phyloP scores from a whole-genome alignment of 2,888 invertebrate genomes.

The Tetropium fuscum region DNA sequence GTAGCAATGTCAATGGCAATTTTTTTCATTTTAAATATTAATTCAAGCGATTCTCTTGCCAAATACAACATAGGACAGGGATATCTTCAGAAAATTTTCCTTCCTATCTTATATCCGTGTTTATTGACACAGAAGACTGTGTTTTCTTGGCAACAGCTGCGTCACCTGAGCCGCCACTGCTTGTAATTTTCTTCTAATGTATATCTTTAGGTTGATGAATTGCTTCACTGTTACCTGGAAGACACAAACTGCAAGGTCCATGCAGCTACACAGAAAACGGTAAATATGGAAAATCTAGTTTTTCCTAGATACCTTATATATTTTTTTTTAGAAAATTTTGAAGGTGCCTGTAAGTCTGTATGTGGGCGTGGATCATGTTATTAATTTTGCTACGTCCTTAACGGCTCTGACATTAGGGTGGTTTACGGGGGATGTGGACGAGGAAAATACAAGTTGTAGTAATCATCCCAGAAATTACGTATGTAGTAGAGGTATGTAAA shows the following conservation, averaged over 20 bases:
- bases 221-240: constrained; percentile 82
- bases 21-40: no score
- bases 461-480: constrained; percentile 61
- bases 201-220: constrained; percentile 73
- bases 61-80: no score
- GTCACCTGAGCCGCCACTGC: no score
- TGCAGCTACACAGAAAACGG: constrained; percentile 65
- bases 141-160: no score
- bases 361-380: constrained; percentile 71
- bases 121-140: no score
- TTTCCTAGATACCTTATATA: no score
- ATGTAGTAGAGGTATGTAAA: constrained; percentile 36
- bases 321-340: constrained; percentile 53
- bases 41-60: no score
- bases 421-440: constrained; percentile 69
- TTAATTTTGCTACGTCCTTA: constrained; percentile 69
- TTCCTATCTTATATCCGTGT: constrained; percentile 2
- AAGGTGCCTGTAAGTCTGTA: constrained; percentile 69
- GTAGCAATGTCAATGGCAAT: no score
- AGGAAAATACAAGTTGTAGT: constrained; percentile 66
- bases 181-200: neutral
- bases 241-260: constrained; percentile 79
- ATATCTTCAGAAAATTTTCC: no score
- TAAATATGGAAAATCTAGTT: constrained; percentile 39
- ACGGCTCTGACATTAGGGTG: constrained; percentile 74